A percentile compares a stretch with the other conserved stretches of the same genome.
Evolutionary conservation across 2,113 vertebrate species (phyloP).

Genomic region (Marcusenius ussheri): DNA sequence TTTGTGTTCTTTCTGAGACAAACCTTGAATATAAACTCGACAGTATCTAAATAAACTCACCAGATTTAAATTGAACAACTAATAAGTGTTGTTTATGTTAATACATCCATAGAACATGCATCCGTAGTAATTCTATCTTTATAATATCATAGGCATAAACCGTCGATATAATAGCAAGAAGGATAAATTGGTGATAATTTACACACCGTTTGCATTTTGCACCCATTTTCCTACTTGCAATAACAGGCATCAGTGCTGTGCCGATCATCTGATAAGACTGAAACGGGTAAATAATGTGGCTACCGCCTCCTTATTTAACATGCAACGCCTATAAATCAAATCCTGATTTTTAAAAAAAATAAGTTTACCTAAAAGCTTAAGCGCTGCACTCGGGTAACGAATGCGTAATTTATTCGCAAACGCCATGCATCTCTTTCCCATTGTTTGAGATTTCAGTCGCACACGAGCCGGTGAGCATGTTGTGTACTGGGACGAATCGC

Average conservation of each 20-base stretch:
- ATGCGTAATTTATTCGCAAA: background rate
- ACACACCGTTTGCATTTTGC: background rate
- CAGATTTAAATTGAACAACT: background rate
- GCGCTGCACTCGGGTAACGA: background rate
- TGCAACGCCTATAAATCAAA: background rate
- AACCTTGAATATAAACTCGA: background rate
- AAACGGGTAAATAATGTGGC: background rate
- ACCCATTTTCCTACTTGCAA: background rate
- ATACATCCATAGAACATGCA: background rate
- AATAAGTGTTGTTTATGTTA: background rate
- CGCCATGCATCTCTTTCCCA: background rate
- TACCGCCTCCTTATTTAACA: background rate
- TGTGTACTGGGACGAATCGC: background rate
- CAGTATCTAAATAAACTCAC: background rate
- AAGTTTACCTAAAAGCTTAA: background rate
- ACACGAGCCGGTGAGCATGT: background rate
- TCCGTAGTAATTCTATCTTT: background rate
- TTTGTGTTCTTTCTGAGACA: background rate
- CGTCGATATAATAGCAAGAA: background rate
- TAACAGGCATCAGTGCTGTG: background rate
- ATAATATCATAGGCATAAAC: background rate
- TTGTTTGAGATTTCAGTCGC: background rate
- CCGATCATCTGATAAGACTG: background rate
- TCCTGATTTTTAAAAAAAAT: background rate
- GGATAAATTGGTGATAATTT: no score